A percentile compares a stretch with the other conserved stretches of the same genome.
Conservation (phyloP, 2,113 vertebrate species). For the Mola mola region DNA sequence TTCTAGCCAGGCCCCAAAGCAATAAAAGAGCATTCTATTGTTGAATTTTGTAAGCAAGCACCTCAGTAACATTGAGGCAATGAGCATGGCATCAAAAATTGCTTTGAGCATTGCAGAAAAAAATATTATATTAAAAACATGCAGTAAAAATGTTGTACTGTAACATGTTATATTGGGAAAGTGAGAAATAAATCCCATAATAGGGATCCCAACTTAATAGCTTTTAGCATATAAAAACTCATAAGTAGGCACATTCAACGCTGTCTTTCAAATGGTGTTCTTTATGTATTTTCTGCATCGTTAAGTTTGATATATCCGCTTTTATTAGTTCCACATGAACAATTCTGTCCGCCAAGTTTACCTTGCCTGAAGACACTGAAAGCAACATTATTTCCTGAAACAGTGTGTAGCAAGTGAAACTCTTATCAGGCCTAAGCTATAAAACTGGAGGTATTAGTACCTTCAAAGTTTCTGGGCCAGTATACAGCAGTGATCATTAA, state of each 20-base stretch:
- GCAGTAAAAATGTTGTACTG: background rate
- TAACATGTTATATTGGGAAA: conserved; percentile 4
- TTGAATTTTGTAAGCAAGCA: conserved; percentile 25
- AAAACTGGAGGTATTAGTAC: conserved; percentile 44
- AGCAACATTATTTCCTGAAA: conserved; percentile 41
- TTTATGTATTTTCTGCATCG: conserved; percentile 8
- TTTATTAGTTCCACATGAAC: conserved; percentile 36
- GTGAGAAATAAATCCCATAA: background rate
- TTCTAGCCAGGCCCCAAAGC: conserved; percentile 13
- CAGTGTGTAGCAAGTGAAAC: conserved; percentile 30
- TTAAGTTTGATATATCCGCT: conserved; percentile 15
- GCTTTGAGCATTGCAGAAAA: conserved; percentile 5
- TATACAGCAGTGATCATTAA: conserved; percentile 22
- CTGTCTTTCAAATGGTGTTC: background rate
- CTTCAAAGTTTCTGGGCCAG: conserved; percentile 24
- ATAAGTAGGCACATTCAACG: background rate
- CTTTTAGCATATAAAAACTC: background rate
- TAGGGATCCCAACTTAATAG: background rate
- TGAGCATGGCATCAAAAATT: conserved; percentile 16
- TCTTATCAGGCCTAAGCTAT: conserved; percentile 22
- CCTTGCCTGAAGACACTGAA: conserved; percentile 31
- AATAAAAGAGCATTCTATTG: conserved; percentile 24
- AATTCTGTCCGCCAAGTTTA: conserved; percentile 30
- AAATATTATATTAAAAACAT: conserved; percentile 9
- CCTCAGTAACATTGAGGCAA: conserved; percentile 11